phyloP scores from a whole-genome alignment of 1,140 invertebrate genomes.

The Theocolax elegans region DNA sequence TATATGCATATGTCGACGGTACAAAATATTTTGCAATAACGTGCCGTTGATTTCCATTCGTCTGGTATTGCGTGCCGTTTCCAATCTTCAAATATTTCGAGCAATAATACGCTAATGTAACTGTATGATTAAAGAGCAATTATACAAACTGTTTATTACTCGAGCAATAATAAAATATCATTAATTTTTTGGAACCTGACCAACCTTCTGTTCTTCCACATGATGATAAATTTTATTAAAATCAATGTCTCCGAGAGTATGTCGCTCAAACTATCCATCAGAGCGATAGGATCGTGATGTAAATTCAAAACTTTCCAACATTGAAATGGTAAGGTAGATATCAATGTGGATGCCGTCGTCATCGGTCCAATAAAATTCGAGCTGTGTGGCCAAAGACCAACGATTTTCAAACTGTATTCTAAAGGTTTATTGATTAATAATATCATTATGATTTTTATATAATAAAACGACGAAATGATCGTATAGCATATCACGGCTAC shows the following conservation, averaged over 20 bases:
- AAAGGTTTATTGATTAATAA: constrained; percentile 12
- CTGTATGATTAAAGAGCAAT: too few relatives aligned
- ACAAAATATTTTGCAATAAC: background rate
- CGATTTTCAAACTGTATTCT: background rate
- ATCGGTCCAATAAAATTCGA: background rate
- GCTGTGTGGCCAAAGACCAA: background rate
- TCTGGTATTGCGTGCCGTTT: background rate
- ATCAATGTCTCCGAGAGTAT: background rate
- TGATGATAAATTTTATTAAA: background rate
- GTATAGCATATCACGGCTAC: too few relatives aligned
- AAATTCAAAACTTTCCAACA: background rate
- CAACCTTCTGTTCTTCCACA: constrained; percentile 25
- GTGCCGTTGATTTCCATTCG: background rate
- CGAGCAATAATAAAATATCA: too few relatives aligned
- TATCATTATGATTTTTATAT: too few relatives aligned
- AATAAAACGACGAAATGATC: too few relatives aligned
- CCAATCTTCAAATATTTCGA: constrained; percentile 7
- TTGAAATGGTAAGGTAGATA: constrained; percentile 19
- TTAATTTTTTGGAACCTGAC: too few relatives aligned
- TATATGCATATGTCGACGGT: background rate
- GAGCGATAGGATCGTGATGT: background rate
- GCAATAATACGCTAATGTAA: too few relatives aligned
- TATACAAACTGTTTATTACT: too few relatives aligned
- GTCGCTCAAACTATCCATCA: background rate
- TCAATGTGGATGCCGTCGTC: background rate